phyloP scores from a whole-genome alignment of 2,888 invertebrate species.

The Chymomyza caudatula region DNA sequence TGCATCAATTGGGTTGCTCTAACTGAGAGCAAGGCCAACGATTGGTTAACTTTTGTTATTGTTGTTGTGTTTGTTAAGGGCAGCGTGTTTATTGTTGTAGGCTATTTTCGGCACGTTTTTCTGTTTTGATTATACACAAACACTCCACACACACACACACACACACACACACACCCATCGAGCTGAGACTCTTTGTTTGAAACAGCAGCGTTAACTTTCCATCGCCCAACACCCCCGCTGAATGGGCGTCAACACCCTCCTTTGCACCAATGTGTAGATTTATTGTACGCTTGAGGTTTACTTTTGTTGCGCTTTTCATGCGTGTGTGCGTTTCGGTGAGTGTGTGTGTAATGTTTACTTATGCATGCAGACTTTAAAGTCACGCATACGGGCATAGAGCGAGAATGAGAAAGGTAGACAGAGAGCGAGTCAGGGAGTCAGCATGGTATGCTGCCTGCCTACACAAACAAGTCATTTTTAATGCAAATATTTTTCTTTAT shows the following conservation, averaged over 20 bases:
- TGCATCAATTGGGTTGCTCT: neutral
- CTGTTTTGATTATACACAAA: constrained; percentile 37
- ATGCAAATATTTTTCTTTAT: constrained; percentile 64
- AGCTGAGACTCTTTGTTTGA: constrained; percentile 27
- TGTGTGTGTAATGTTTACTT: constrained; percentile 41
- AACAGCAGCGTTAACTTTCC: constrained; percentile 2
- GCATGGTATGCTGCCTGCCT: constrained; percentile 42
- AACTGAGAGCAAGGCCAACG: neutral
- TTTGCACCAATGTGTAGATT: constrained; percentile 23
- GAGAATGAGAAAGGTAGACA: neutral
- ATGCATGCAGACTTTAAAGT: constrained; percentile 54
- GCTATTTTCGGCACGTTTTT: constrained; percentile 55
- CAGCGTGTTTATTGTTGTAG: constrained; percentile 46
- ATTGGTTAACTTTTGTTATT: neutral
- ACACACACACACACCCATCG: constrained; percentile 2
- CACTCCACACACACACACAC: constrained; percentile 4
- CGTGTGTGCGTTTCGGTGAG: neutral
- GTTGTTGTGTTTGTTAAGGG: constrained; percentile 6
- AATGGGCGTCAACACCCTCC: neutral
- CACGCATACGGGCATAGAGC: neutral
- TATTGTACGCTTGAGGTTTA: constrained; percentile 42
- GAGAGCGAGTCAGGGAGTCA: neutral
- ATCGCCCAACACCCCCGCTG: neutral
- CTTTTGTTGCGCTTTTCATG: constrained; percentile 46
- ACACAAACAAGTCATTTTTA: constrained; percentile 71